Percentiles rank a stretch among this genome's conserved stretches.
These are phyloP conservation scores for Rhegmatorhina hoffmannsi DNA, from an alignment of 2,113 vertebrate genomes.

Conservation along the genomic window DNA sequence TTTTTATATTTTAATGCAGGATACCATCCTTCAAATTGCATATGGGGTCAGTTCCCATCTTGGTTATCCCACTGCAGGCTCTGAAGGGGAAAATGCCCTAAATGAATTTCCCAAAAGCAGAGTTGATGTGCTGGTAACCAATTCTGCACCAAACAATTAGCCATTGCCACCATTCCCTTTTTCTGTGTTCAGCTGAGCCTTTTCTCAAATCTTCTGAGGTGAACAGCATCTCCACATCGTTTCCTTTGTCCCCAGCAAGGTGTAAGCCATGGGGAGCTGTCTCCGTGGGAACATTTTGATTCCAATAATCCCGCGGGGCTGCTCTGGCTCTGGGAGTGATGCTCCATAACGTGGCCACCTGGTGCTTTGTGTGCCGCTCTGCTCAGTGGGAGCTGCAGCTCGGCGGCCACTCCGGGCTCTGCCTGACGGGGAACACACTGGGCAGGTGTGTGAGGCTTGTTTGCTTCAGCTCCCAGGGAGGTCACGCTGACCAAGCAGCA, in stretches of 20 bases:
- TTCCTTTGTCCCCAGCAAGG: slow-evolving; percentile 42
- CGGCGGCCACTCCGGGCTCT: too few relatives aligned
- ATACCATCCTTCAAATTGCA: neutral
- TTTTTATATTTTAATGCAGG: neutral
- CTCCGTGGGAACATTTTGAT: neutral
- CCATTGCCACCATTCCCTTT: neutral
- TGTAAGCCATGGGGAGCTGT: neutral
- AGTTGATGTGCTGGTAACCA: neutral
- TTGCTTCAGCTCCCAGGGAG: neutral
- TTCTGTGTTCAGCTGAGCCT: neutral
- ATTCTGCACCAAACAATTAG: neutral
- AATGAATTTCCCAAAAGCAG: neutral
- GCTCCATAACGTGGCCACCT: too few relatives aligned
- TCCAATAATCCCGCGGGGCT: neutral
- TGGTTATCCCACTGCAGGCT: neutral
- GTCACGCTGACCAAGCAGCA: neutral
- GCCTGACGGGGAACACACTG: too few relatives aligned
- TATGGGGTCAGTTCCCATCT: neutral
- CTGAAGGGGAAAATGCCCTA: neutral
- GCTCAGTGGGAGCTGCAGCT: too few relatives aligned
- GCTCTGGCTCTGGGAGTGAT: too few relatives aligned
- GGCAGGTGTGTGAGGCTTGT: neutral
- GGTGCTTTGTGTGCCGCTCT: too few relatives aligned
- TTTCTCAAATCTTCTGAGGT: neutral
- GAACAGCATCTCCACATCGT: neutral